phyloP scores from a whole-genome alignment of 1,140 invertebrate species.

The Panulirus ornatus region DNA sequence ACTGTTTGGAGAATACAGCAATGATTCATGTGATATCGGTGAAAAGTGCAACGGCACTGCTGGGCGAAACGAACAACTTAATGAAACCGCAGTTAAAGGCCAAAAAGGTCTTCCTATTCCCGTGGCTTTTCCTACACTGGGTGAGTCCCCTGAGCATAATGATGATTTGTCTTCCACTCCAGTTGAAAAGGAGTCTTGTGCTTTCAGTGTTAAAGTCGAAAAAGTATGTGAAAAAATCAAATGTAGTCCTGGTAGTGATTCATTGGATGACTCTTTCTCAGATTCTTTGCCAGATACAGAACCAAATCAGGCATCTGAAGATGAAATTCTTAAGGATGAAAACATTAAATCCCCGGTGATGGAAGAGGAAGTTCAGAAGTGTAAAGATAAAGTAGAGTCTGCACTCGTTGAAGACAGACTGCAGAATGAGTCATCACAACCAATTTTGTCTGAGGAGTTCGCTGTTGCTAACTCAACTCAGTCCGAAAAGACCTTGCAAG shows the following conservation, averaged over 20 bases:
- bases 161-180: constrained; percentile 13
- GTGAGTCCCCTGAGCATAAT: constrained; percentile 32
- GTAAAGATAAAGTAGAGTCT: too few relatives aligned
- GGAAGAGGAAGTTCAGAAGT: too few relatives aligned
- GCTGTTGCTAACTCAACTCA: too few relatives aligned
- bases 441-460: too few relatives aligned
- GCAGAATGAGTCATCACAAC: too few relatives aligned
- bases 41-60: neutral
- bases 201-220: constrained; percentile 42
- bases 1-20: constrained; percentile 63
- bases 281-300: constrained; percentile 52
- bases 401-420: too few relatives aligned
- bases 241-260: neutral
- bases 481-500: too few relatives aligned
- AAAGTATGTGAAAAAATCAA: constrained; percentile 31
- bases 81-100: neutral
- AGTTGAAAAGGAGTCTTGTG: neutral
- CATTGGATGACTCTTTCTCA: constrained; percentile 38
- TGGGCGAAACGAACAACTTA: neutral
- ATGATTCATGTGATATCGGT: constrained; percentile 42
- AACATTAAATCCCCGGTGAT: too few relatives aligned
- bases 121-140: constrained; percentile 16
- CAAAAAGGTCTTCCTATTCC: neutral
- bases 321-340: too few relatives aligned
- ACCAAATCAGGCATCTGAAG: neutral